phyloP scores from a whole-genome alignment of 2,113 vertebrate genomes.

The Copsychus sechellarum region DNA sequence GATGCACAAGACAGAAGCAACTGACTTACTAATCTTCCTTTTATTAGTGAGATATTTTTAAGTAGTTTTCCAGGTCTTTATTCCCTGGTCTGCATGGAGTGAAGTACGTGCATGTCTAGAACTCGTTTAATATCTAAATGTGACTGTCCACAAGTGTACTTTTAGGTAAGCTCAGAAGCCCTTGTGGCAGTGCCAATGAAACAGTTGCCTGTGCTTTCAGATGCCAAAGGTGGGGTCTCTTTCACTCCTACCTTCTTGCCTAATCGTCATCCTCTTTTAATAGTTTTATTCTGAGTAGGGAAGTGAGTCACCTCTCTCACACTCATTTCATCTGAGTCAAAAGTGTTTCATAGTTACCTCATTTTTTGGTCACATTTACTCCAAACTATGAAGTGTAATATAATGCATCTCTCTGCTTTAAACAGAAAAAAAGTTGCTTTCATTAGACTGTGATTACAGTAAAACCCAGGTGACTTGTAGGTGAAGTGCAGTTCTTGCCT shows the following conservation, averaged over 20 bases:
- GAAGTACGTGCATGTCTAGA: not conserved
- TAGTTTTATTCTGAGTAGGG: not conserved
- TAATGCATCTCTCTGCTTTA: not conserved
- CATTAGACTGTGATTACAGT: not conserved
- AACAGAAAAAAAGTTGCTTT: not conserved
- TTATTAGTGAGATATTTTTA: not conserved
- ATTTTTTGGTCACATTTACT: not conserved
- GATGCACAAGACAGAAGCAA: not conserved
- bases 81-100: not conserved
- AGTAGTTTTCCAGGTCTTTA: not conserved
- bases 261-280: not conserved
- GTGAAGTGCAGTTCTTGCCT: not conserved
- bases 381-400: not conserved
- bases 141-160: not conserved
- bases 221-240: not conserved
- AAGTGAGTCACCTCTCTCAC: not conserved
- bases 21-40: not conserved
- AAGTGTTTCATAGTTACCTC: not conserved
- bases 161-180: not conserved
- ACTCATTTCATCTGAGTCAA: not conserved
- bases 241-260: not conserved
- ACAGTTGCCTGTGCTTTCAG: not conserved
- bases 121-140: not conserved
- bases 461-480: not conserved
- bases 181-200: not conserved